These are phyloP conservation scores for Troglohyphantes excavatus DNA, from an alignment of 2,888 invertebrate species.

Conservation along the genomic window DNA sequence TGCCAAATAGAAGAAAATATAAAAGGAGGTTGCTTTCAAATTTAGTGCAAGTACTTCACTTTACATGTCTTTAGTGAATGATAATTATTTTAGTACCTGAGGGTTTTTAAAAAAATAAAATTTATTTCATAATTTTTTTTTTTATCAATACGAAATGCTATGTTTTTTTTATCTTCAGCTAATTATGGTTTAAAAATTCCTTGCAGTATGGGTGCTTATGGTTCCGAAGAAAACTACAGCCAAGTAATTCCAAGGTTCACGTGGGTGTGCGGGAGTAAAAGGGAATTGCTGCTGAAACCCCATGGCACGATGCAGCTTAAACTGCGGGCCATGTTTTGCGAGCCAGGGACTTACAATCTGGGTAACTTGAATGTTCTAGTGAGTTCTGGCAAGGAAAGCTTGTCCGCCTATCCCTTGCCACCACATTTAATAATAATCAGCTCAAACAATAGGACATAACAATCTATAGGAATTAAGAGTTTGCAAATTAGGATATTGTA, in stretches of 20 bases:
- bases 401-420: conserved; percentile 61
- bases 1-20: too few relatives aligned
- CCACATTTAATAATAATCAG: conserved; percentile 69
- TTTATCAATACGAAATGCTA: too few relatives aligned
- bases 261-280: conserved; percentile 82
- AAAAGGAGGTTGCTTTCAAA: too few relatives aligned
- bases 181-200: neutral
- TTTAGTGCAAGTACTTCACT: too few relatives aligned
- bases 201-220: conserved; percentile 29
- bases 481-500: conserved; percentile 54
- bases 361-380: conserved; percentile 78
- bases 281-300: conserved; percentile 80
- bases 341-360: conserved; percentile 82
- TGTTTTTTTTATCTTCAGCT: too few relatives aligned
- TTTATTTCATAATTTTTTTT: too few relatives aligned
- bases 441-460: conserved; percentile 54
- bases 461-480: conserved; percentile 25
- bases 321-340: conserved; percentile 81
- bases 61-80: too few relatives aligned
- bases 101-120: too few relatives aligned
- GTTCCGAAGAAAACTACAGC: conserved; percentile 39
- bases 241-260: conserved; percentile 80
- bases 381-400: conserved; percentile 38
- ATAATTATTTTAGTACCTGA: neutral
- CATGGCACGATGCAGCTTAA: conserved; percentile 80